These are phyloP conservation scores for Xiphydria camelus DNA, from an alignment of 2,888 invertebrate species.

Conservation along the genomic window DNA sequence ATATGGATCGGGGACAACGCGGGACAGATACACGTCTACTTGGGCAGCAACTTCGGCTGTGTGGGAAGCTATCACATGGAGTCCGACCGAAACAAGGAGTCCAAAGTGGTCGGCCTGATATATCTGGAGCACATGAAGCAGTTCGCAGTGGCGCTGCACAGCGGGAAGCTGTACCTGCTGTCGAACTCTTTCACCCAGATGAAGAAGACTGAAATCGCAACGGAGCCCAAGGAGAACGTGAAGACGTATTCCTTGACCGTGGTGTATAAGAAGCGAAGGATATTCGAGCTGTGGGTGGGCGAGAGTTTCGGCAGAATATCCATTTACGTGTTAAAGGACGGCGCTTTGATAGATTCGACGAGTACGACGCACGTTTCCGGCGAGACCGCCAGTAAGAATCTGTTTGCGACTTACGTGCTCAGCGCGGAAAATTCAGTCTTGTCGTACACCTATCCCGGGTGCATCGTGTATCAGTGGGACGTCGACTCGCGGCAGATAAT, in stretches of 20 bases:
- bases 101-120: conserved; percentile 70
- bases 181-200: conserved; percentile 51
- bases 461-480: conserved; percentile 88
- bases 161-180: conserved; percentile 64
- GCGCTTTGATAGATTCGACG: conserved; percentile 58
- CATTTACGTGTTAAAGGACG: conserved; percentile 72
- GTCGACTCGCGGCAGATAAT: conserved; percentile 67
- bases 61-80: conserved; percentile 62
- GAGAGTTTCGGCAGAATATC: conserved; percentile 79
- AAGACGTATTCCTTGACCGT: conserved; percentile 51
- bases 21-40: conserved; percentile 83
- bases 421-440: conserved; percentile 69
- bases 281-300: conserved; percentile 86
- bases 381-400: conserved; percentile 65
- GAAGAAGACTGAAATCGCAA: conserved; percentile 48
- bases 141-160: conserved; percentile 80
- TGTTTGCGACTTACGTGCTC: conserved; percentile 73
- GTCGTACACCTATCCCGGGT: conserved; percentile 85
- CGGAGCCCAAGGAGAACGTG: conserved; percentile 48
- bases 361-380: conserved; percentile 68
- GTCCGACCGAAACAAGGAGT: conserved; percentile 65
- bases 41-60: conserved; percentile 59
- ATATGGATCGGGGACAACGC: conserved; percentile 91
- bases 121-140: conserved; percentile 69
- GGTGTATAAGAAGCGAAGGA: conserved; percentile 44